Conservation (phyloP, 2,797 vertebrate genomes). For the Psittacula derbiana region DNA sequence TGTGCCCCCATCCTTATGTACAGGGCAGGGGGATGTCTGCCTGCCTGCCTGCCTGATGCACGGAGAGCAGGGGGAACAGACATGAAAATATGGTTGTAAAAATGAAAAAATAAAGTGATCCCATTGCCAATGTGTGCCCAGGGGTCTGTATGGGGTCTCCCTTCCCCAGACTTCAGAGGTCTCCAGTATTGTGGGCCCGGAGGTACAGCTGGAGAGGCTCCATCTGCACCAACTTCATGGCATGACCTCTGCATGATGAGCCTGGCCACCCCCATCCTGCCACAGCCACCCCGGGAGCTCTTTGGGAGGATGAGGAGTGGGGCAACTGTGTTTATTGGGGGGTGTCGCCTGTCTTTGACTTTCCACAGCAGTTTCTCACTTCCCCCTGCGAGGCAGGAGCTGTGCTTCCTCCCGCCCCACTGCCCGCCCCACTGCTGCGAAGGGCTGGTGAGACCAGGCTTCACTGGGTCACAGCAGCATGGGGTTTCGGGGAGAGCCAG, state of each 20-base stretch:
- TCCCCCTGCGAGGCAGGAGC: constrained; percentile 28
- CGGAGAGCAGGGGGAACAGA: neutral
- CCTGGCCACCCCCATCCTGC: neutral
- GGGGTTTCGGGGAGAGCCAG: neutral
- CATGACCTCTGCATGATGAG: rapidly evolving
- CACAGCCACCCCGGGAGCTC: rapidly evolving
- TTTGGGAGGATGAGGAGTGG: neutral
- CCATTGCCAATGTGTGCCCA: rapidly evolving
- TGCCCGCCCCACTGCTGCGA: neutral
- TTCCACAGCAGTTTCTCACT: constrained; percentile 56
- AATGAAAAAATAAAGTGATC: constrained; percentile 18
- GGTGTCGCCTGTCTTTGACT: neutral
- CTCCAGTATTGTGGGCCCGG: neutral
- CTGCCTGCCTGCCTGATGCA: rapidly evolving
- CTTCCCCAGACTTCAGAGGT: neutral
- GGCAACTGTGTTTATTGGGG: neutral
- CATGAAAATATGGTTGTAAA: neutral
- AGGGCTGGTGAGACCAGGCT: neutral
- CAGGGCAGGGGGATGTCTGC: neutral
- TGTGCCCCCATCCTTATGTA: neutral
- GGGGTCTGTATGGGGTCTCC: neutral
- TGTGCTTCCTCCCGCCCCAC: neutral
- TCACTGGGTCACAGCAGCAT: neutral
- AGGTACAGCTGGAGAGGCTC: neutral
- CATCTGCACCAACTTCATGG: neutral